Percentiles rank a stretch among this genome's conserved stretches.
Evolutionary conservation across 1,140 invertebrate genomes (phyloP).

Genomic region (Heliothis subflexa): DNA sequence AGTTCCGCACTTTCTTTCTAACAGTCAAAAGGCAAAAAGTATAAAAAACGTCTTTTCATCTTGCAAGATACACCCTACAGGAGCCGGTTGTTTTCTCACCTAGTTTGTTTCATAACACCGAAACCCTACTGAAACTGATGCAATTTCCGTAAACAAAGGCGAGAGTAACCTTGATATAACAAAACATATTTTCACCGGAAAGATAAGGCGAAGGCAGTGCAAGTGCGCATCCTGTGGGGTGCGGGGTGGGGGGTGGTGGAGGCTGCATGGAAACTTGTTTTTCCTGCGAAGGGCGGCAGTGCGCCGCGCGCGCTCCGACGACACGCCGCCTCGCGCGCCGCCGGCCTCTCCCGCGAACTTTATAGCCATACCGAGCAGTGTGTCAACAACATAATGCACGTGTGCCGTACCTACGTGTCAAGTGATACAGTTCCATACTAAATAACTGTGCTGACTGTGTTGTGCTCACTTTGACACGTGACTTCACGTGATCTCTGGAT

Average conservation of each 20-base stretch:
- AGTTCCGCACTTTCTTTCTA: too few species aligned
- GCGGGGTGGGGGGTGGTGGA: conserved; percentile 69
- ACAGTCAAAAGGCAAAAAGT: too few species aligned
- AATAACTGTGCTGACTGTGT: conserved; percentile 11
- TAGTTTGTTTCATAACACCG: conserved; percentile 21
- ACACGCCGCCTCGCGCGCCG: conserved; percentile 50
- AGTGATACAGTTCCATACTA: conserved; percentile 20
- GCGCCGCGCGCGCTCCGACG: conserved; percentile 72
- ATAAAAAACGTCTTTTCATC: not conserved
- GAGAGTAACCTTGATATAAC: conserved; percentile 53
- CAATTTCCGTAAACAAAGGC: conserved; percentile 42
- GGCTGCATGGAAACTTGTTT: conserved; percentile 73
- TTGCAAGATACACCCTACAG: not conserved
- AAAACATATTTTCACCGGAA: conserved; percentile 63
- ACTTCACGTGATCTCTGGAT: conserved; percentile 39
- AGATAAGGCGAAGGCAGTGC: conserved; percentile 71
- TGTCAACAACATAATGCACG: conserved; percentile 36
- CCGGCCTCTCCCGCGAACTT: conserved; percentile 47
- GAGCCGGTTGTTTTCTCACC: conserved; percentile 7
- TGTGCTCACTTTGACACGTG: conserved; percentile 7
- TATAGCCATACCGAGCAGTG: conserved; percentile 42
- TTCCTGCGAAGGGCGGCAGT: conserved; percentile 73
- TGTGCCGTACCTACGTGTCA: not conserved
- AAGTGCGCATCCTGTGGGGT: conserved; percentile 73
- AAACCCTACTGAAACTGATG: conserved; percentile 15